Conservation (phyloP, 2,888 invertebrate genomes). For the Allygus modestus region DNA sequence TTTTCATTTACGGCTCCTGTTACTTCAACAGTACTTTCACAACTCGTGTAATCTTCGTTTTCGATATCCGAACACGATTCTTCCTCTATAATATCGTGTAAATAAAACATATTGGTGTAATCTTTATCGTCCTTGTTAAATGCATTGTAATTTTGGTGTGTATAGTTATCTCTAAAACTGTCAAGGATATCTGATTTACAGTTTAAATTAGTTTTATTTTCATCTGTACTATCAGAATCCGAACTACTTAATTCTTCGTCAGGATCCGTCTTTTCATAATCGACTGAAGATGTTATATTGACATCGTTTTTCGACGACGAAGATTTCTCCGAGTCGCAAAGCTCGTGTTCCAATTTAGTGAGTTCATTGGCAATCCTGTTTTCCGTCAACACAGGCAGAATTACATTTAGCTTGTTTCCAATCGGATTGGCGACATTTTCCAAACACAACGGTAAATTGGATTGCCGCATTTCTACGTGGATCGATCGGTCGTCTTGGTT, state of each 20-base stretch:
- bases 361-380: slow-evolving; percentile 10
- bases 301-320: neutral
- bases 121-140: slow-evolving; percentile 1
- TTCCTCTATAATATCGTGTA: slow-evolving; percentile 47
- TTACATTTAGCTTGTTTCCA: slow-evolving; percentile 16
- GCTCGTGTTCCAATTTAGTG: slow-evolving; percentile 56
- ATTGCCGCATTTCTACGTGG: slow-evolving; percentile 20
- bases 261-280: neutral
- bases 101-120: neutral
- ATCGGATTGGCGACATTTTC: slow-evolving; percentile 18
- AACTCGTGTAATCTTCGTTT: slow-evolving; percentile 43
- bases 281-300: neutral
- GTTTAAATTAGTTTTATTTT: neutral
- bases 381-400: neutral
- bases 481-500: slow-evolving; percentile 8
- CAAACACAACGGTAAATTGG: slow-evolving; percentile 31
- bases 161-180: neutral
- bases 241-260: neutral
- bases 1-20: neutral
- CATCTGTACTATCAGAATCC: neutral
- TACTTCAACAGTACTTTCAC: slow-evolving; percentile 17
- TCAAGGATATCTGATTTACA: neutral
- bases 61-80: slow-evolving; percentile 55
- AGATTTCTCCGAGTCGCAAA: slow-evolving; percentile 43
- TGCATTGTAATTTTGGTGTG: neutral